A percentile compares a stretch with the other conserved stretches of the same genome.
Evolutionary conservation across 2,797 vertebrate species (phyloP).

Genomic region (Cryptoprocta ferox): DNA sequence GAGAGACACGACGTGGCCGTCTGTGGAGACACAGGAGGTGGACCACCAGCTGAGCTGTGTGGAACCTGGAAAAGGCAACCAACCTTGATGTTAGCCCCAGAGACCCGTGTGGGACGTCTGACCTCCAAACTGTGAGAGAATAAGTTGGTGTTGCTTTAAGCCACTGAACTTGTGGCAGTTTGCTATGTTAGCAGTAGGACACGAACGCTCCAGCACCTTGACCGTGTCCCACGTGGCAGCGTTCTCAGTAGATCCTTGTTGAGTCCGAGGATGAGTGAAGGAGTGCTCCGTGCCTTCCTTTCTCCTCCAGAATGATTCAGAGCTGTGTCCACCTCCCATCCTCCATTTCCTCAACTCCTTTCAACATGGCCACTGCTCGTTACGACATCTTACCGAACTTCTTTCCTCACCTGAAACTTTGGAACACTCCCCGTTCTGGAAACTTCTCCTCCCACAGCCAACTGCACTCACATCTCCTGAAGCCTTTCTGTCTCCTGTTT

Average conservation of each 20-base stretch:
- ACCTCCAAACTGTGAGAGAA: neutral
- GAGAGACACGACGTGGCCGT: neutral
- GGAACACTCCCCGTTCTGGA: no score
- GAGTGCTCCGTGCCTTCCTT: fast-evolving
- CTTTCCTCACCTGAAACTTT: neutral
- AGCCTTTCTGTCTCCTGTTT: neutral
- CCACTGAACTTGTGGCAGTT: neutral
- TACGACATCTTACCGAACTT: neutral
- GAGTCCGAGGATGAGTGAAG: fast-evolving
- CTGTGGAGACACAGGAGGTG: neutral
- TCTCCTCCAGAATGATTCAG: neutral
- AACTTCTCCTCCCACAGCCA: neutral
- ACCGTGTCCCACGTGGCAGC: neutral
- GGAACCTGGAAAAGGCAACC: no score
- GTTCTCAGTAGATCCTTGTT: neutral
- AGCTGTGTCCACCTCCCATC: neutral
- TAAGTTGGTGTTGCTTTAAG: no score
- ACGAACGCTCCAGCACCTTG: no score
- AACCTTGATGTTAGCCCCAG: no score
- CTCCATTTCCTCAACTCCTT: no score
- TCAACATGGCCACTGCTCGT: neutral
- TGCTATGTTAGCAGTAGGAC: no score
- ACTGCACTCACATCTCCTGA: neutral
- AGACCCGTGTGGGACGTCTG: neutral
- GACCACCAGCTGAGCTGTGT: no score